Conservation (phyloP, 30 jellyfish, hydroid and myxozoan genomes). For the Pseudorhiza aurosa region DNA sequence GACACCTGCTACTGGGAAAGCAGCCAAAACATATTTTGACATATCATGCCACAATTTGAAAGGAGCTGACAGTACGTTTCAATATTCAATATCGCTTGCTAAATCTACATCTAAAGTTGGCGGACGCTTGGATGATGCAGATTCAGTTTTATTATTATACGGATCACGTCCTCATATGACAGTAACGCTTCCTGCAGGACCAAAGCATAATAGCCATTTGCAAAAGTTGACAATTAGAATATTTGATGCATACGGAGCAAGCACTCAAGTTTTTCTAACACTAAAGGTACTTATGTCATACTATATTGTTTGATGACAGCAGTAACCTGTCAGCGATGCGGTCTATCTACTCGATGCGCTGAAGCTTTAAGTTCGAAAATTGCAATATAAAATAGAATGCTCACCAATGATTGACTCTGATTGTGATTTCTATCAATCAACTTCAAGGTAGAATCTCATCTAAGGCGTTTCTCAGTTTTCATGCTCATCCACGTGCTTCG, state of each 20-base stretch:
- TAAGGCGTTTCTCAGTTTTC: no score
- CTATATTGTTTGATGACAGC: no score
- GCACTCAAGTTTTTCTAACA: neutral
- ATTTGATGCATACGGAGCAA: slow-evolving; percentile 30
- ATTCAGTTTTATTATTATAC: neutral
- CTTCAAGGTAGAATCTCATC: no score
- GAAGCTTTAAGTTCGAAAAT: no score
- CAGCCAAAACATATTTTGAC: slow-evolving; percentile 6
- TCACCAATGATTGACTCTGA: no score
- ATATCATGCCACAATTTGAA: slow-evolving; percentile 19
- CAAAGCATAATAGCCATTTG: no score
- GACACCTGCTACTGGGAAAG: slow-evolving; percentile 28
- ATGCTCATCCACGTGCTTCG: no score
- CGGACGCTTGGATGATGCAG: neutral
- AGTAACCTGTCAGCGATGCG: no score
- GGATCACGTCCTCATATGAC: neutral
- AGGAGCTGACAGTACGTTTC: neutral
- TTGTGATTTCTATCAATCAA: no score
- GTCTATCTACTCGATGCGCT: no score
- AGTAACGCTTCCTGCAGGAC: slow-evolving; percentile 9
- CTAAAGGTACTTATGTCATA: no score
- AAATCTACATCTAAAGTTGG: neutral
- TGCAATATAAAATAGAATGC: no score
- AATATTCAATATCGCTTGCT: slow-evolving; percentile 10
- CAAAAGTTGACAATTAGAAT: slow-evolving; percentile 11